phyloP scores from a whole-genome alignment of 2,113 vertebrate species.

The Caretta caretta region DNA sequence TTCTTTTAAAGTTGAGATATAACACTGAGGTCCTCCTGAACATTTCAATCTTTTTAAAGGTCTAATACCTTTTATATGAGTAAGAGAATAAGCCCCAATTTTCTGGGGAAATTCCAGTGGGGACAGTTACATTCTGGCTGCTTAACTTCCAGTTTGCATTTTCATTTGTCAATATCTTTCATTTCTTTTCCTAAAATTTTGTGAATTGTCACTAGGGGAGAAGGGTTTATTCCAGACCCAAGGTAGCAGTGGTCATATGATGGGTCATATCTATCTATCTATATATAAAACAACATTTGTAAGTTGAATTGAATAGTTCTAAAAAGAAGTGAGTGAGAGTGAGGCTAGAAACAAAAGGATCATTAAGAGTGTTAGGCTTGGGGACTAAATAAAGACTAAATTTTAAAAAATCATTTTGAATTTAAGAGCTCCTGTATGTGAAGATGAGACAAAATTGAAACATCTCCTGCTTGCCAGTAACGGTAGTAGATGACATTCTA shows the following conservation, averaged over 20 bases:
- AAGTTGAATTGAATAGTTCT: background rate
- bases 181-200: background rate
- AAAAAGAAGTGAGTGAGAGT: conserved; percentile 14
- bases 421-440: background rate
- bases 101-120: background rate
- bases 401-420: conserved; percentile 49
- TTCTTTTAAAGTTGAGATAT: background rate
- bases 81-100: background rate
- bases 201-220: background rate
- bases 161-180: background rate
- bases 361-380: conserved; percentile 26
- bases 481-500: conserved; percentile 9
- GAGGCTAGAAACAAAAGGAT: conserved; percentile 49
- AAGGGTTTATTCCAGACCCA: background rate
- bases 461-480: background rate
- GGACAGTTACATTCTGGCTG: background rate
- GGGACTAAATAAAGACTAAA: conserved; percentile 50
- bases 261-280: background rate
- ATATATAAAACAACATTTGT: background rate
- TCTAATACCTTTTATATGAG: background rate
- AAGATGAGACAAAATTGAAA: conserved; percentile 44
- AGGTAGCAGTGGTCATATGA: background rate
- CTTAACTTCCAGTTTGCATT: background rate
- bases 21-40: background rate
- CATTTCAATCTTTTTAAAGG: background rate